A percentile compares a stretch with the other conserved stretches of the same genome.
phyloP scores from a whole-genome alignment of 2,888 invertebrate species.

The Pheosia gnoma region DNA sequence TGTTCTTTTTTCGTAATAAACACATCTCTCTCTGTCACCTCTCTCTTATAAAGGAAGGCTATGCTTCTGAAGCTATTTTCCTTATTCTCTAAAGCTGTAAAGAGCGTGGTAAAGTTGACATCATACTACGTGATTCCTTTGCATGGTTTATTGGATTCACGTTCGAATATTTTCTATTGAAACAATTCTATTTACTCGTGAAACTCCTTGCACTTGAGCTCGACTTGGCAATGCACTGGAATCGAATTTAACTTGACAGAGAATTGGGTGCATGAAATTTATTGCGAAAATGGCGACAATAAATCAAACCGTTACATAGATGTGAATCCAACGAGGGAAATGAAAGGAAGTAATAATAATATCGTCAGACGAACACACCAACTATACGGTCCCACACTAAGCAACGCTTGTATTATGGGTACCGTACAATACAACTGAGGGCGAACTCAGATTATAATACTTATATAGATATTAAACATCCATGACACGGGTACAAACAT shows the following conservation, averaged over 20 bases:
- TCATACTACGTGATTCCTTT: slow-evolving; percentile 1
- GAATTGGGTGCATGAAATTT: slow-evolving; percentile 66
- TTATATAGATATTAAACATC: too few relatives aligned
- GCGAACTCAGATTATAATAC: too few relatives aligned
- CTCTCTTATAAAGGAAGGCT: too few relatives aligned
- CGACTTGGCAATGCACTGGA: slow-evolving; percentile 57
- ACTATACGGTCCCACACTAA: too few relatives aligned
- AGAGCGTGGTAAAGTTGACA: neutral
- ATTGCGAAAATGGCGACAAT: slow-evolving; percentile 50
- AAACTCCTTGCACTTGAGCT: slow-evolving; percentile 43
- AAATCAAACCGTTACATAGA: slow-evolving; percentile 36
- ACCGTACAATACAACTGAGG: too few relatives aligned
- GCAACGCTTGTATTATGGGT: too few relatives aligned
- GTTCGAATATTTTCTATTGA: slow-evolving; percentile 39
- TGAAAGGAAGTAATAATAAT: neutral
- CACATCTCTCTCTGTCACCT: too few relatives aligned
- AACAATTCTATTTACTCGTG: slow-evolving; percentile 66
- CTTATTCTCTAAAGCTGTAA: neutral
- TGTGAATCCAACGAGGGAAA: slow-evolving; percentile 6
- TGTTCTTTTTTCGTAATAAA: too few relatives aligned
- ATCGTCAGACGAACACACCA: too few relatives aligned
- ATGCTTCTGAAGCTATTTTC: too few relatives aligned
- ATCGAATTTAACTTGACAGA: slow-evolving; percentile 62
- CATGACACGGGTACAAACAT: too few relatives aligned
- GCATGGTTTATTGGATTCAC: neutral